phyloP scores from a whole-genome alignment of 2,113 vertebrate genomes.

The Corythaeola cristata region DNA sequence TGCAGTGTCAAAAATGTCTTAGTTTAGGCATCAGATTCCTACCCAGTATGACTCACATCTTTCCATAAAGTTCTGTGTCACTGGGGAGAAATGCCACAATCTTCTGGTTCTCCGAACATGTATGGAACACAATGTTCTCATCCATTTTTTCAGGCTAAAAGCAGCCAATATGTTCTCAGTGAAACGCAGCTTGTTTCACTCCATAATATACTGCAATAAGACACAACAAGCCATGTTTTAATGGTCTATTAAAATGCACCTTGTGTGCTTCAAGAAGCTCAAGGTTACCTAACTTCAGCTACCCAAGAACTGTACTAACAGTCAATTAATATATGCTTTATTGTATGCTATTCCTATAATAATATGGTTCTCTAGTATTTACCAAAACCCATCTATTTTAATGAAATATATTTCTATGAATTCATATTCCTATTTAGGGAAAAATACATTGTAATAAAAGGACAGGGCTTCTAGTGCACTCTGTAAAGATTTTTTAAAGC shows the following conservation, averaged over 20 bases:
- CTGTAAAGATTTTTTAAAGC: background rate
- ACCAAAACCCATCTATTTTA: background rate
- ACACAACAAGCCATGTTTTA: background rate
- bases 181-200: slow-evolving; percentile 5
- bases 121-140: slow-evolving; percentile 29
- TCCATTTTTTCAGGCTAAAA: background rate
- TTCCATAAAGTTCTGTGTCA: slow-evolving; percentile 18
- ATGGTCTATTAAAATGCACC: background rate
- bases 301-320: background rate
- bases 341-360: background rate
- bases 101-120: background rate
- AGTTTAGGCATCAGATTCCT: slow-evolving; percentile 35
- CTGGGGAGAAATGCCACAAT: background rate
- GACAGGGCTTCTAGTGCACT: background rate
- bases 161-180: background rate
- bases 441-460: background rate
- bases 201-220: background rate
- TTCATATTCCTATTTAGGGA: background rate
- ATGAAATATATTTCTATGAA: slow-evolving; percentile 12
- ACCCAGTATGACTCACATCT: slow-evolving; percentile 27
- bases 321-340: background rate
- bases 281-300: background rate
- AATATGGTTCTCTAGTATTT: background rate
- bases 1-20: slow-evolving; percentile 32
- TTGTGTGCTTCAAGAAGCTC: background rate